These are phyloP conservation scores for Venustoraphidia nigricollis DNA, from an alignment of 2,888 invertebrate genomes.

Conservation along the genomic window DNA sequence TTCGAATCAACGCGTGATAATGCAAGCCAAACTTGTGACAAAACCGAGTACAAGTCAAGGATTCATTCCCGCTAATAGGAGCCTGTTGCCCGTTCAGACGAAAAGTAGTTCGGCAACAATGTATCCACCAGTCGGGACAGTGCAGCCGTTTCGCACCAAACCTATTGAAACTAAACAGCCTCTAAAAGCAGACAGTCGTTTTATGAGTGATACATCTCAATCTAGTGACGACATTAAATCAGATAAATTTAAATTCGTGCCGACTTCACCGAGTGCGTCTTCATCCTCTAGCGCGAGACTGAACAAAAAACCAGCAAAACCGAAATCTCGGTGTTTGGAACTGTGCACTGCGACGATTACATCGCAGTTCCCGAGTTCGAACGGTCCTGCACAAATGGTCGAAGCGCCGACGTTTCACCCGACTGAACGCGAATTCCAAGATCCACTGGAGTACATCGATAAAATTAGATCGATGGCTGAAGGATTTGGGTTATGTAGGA, in stretches of 20 bases:
- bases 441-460: constrained; percentile 74
- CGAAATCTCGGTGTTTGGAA: constrained; percentile 17
- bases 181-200: constrained; percentile 7
- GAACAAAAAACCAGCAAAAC: constrained; percentile 21
- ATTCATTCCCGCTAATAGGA: constrained; percentile 1
- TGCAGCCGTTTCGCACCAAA: constrained; percentile 33
- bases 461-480: constrained; percentile 60
- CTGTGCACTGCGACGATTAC: constrained; percentile 17
- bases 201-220: background rate
- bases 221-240: constrained; percentile 1
- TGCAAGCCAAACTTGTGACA: constrained; percentile 47
- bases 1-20: constrained; percentile 43
- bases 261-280: constrained; percentile 27
- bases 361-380: constrained; percentile 30
- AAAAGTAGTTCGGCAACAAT: constrained; percentile 12
- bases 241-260: constrained; percentile 19
- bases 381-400: constrained; percentile 37
- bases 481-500: constrained; percentile 72
- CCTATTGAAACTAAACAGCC: constrained; percentile 11
- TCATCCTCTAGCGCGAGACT: constrained; percentile 27
- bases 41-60: constrained; percentile 26
- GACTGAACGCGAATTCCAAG: constrained; percentile 67
- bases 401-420: constrained; percentile 72
- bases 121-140: constrained; percentile 37
- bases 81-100: constrained; percentile 7